Evolutionary conservation across 2,888 invertebrate genomes (phyloP), one percentile per base, ranked within the genome.

Genomic region (Deilephila elpenor): DNA sequence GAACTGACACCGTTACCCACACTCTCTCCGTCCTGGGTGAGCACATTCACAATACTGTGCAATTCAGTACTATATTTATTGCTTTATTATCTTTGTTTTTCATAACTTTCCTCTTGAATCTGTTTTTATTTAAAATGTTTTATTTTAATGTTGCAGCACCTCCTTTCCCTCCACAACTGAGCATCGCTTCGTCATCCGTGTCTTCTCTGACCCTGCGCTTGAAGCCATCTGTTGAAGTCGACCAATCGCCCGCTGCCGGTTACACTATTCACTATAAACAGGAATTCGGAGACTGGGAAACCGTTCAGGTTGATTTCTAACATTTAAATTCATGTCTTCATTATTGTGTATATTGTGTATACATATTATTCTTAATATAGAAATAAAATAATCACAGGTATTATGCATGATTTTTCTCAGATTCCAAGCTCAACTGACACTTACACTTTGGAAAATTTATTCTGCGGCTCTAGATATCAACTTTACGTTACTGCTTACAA

Each of bases 271-370:
- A 98, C 87, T 98, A 98, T 95, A 98, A 98, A 88, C 98, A 98
- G 73, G 98, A 99, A 91, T 98, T 98, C 86, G 98, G 98, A 25
- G 98, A 98, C 86, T 98, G 98, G 98, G 98, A 98, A 92, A 98
- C 97, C 11, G 96, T 97, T 75, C 97, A 98, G 93, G 95, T 96
- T 75, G 84, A 4, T 56, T 20, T 25, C 20, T 14, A 1, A 2
- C 67, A 62, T 62, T 29, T 44, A 19, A 86, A 60, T 86, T 60
- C 17, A 53, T n/a, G 6, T 29, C 61, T 56, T 44, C 19, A 14
- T 51, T 29, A 4, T 3, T 51, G 7, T 53, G 14, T 29, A 8
- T 8, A 32, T 32, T 32, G 5, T n/a, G n/a, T n/a, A n/a, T n/a
- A n/a, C n/a, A n/a, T n/a, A n/a, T n/a, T n/a, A n/a, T 3, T 32